phyloP scores from a whole-genome alignment of 1,140 invertebrate genomes.

The Calephelis virginiensis region DNA sequence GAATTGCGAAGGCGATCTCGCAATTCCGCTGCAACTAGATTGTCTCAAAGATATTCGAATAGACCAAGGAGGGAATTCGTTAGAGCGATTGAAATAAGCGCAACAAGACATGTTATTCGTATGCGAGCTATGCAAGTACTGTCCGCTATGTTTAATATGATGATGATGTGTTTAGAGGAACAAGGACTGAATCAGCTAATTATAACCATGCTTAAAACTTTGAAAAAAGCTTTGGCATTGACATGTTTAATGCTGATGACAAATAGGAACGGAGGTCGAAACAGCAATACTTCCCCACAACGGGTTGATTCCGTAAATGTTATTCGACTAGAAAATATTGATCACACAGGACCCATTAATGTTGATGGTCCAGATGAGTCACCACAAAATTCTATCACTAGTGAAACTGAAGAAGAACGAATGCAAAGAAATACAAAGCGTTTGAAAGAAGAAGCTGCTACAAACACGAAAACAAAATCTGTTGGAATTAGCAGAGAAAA shows the following conservation, averaged over 20 bases:
- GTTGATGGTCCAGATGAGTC: conserved; percentile 58
- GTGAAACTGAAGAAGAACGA: conserved; percentile 37
- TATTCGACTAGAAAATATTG: conserved; percentile 58
- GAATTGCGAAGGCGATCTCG: conserved; percentile 50
- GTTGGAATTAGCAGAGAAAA: conserved; percentile 20
- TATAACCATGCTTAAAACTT: conserved; percentile 67
- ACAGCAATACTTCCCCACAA: conserved; percentile 40
- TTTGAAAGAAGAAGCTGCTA: conserved; percentile 25
- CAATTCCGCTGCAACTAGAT: conserved; percentile 44
- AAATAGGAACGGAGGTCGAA: conserved; percentile 47
- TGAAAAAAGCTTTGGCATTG: conserved; percentile 70
- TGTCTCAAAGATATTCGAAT: conserved; percentile 45
- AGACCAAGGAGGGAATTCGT: conserved; percentile 53
- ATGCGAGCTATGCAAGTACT: conserved; percentile 73
- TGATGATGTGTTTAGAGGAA: conserved; percentile 75
- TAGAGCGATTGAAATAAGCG: conserved; percentile 61
- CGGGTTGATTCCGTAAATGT: conserved; percentile 50
- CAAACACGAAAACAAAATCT: conserved; percentile 21
- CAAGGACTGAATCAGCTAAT: conserved; percentile 67
- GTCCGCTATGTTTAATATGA: conserved; percentile 74
- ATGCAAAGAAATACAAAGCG: conserved; percentile 29
- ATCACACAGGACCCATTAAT: conserved; percentile 57
- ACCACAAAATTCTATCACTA: conserved; percentile 29
- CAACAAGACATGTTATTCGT: conserved; percentile 68
- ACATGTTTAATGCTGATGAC: conserved; percentile 73